phyloP scores from a whole-genome alignment of 2,797 vertebrate genomes.

The Champsocephalus gunnari region DNA sequence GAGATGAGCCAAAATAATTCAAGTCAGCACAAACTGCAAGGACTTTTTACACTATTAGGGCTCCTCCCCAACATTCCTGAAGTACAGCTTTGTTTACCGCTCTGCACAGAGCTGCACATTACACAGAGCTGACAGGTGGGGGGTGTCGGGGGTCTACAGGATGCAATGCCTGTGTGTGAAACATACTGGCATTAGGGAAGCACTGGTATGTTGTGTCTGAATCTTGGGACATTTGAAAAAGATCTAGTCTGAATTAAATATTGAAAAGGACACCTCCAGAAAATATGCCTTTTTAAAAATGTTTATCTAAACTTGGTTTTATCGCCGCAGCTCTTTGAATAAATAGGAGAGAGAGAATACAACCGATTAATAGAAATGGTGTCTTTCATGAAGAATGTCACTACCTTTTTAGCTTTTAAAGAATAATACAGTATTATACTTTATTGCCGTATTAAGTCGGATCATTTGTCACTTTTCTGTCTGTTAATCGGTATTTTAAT shows the following conservation, averaged over 20 bases:
- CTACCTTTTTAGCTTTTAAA: background rate
- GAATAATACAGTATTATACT: background rate
- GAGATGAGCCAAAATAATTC: background rate
- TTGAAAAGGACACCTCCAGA: background rate
- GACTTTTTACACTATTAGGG: constrained; percentile 20
- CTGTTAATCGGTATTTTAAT: too few relatives aligned
- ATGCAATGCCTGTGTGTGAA: background rate
- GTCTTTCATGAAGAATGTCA: background rate
- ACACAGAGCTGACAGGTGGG: constrained; percentile 61
- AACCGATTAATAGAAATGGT: too few relatives aligned
- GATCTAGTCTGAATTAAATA: background rate
- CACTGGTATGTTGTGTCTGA: background rate
- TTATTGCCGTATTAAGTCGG: too few relatives aligned
- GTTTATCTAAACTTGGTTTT: background rate
- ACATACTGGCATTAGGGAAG: constrained; percentile 12
- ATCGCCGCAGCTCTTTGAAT: background rate
- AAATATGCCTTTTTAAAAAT: background rate
- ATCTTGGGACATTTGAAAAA: background rate
- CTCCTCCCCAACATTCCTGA: constrained; percentile 69
- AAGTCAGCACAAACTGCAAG: constrained; percentile 15
- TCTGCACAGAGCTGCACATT: constrained; percentile 47
- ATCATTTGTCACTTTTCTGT: too few relatives aligned
- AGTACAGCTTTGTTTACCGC: constrained; percentile 58
- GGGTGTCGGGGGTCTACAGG: constrained; percentile 18
- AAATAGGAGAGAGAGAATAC: background rate